phyloP scores from a whole-genome alignment of 2,113 vertebrate genomes.

The Lepus europaeus region DNA sequence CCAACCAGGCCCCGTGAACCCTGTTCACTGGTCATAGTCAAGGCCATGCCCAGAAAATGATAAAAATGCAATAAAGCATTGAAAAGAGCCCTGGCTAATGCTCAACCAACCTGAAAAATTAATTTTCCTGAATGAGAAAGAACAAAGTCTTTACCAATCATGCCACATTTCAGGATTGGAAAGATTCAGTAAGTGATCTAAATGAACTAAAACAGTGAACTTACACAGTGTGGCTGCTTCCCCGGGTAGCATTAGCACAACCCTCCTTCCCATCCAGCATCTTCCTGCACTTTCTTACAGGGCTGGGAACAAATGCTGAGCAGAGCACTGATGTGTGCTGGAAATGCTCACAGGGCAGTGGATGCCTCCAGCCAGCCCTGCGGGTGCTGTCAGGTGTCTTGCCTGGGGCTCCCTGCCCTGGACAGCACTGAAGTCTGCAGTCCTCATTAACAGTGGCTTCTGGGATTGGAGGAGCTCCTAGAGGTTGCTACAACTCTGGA shows the following conservation, averaged over 20 bases:
- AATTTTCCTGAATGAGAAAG: neutral
- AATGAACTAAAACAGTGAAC: no score
- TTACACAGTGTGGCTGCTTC: neutral
- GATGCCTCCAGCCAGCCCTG: no score
- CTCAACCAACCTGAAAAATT: neutral
- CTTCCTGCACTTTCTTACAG: neutral
- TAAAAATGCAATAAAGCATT: neutral
- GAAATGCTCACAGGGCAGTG: no score
- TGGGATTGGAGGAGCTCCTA: neutral
- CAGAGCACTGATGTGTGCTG: neutral
- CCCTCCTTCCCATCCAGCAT: neutral
- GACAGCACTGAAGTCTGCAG: neutral
- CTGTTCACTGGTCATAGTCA: neutral
- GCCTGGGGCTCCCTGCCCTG: neutral
- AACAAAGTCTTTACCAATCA: neutral
- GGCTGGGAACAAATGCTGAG: neutral
- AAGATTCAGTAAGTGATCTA: neutral
- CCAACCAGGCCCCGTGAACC: neutral
- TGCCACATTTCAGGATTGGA: neutral
- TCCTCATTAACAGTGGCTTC: no score
- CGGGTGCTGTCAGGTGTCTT: neutral
- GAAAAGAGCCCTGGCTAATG: neutral
- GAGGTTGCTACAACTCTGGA: no score
- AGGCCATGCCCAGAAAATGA: neutral
- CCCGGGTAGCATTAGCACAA: accelerated